A percentile compares a stretch with the other conserved stretches of the same genome.
These are phyloP conservation scores for Colossoma macropomum DNA, from an alignment of 2,113 vertebrate species.

Conservation along the genomic window DNA sequence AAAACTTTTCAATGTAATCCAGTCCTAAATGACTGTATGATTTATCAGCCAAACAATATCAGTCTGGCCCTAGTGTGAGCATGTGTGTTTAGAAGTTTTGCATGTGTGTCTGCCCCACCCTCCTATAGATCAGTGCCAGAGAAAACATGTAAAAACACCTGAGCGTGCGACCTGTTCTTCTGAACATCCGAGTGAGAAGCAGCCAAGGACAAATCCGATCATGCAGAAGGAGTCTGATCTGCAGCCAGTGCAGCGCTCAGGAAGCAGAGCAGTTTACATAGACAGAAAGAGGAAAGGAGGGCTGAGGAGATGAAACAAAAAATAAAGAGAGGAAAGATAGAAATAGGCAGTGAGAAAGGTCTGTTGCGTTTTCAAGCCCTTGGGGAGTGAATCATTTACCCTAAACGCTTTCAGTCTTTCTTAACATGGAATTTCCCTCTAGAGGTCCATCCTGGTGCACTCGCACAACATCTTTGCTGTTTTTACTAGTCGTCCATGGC, in stretches of 20 bases:
- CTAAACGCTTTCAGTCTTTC: background rate
- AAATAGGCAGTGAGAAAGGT: slow-evolving; percentile 10
- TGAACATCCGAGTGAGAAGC: slow-evolving; percentile 31
- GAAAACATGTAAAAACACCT: slow-evolving; percentile 52
- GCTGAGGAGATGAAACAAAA: too few species aligned
- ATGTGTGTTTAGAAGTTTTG: slow-evolving; percentile 18
- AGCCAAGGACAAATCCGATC: slow-evolving; percentile 42
- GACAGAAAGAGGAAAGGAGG: background rate
- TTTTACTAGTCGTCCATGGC: background rate
- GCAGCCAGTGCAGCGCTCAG: slow-evolving; percentile 28
- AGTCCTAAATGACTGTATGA: background rate
- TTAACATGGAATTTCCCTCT: background rate
- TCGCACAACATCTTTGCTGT: slow-evolving; percentile 12
- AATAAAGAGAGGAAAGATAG: background rate
- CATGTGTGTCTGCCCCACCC: slow-evolving; percentile 19
- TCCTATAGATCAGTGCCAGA: slow-evolving; percentile 39
- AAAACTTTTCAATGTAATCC: too few species aligned
- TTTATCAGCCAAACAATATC: background rate
- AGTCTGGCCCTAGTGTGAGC: background rate
- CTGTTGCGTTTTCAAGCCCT: slow-evolving; percentile 6
- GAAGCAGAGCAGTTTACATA: slow-evolving; percentile 17
- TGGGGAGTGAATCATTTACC: slow-evolving; percentile 26
- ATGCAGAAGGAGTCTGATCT: slow-evolving; percentile 38
- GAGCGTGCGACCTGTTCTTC: slow-evolving; percentile 18
- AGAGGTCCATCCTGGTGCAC: background rate